Percentiles rank a stretch among this genome's conserved stretches.
These are phyloP conservation scores for Grammatotria lemairii DNA, from an alignment of 2,113 vertebrate species.

Conservation along the genomic window DNA sequence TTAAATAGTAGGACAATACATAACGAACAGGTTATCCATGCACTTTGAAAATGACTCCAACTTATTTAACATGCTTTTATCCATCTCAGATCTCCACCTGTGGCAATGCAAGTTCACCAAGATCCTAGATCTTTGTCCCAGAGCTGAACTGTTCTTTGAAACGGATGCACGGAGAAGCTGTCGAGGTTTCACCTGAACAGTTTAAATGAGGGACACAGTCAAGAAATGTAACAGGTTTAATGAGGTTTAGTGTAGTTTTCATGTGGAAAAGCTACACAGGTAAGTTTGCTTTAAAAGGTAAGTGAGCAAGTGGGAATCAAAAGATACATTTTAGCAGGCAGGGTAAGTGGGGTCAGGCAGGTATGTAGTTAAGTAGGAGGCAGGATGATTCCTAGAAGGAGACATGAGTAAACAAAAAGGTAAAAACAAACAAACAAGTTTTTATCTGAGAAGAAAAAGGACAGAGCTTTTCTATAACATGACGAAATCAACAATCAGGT, in stretches of 20 bases:
- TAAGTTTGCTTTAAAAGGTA: neutral
- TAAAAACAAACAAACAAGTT: neutral
- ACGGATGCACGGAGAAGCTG: fast-evolving
- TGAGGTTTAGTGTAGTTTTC: neutral
- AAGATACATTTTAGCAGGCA: neutral
- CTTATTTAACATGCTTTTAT: neutral
- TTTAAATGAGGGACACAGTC: neutral
- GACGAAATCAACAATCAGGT: neutral
- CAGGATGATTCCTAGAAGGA: neutral
- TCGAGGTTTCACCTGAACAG: neutral
- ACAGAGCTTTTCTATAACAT: neutral
- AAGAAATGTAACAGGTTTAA: neutral
- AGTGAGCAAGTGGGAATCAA: neutral
- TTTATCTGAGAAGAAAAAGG: neutral
- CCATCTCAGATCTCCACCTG: neutral
- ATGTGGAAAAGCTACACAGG: neutral
- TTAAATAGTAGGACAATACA: neutral
- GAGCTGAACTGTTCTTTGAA: neutral
- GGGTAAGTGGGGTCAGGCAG: neutral
- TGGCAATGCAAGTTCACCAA: neutral
- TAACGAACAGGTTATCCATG: neutral
- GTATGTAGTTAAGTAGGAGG: neutral
- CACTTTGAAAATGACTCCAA: neutral
- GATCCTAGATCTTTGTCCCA: neutral
- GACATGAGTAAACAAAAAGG: neutral